Conservation (phyloP, 1,140 invertebrate species). For the Oreohelix idahoensis region DNA sequence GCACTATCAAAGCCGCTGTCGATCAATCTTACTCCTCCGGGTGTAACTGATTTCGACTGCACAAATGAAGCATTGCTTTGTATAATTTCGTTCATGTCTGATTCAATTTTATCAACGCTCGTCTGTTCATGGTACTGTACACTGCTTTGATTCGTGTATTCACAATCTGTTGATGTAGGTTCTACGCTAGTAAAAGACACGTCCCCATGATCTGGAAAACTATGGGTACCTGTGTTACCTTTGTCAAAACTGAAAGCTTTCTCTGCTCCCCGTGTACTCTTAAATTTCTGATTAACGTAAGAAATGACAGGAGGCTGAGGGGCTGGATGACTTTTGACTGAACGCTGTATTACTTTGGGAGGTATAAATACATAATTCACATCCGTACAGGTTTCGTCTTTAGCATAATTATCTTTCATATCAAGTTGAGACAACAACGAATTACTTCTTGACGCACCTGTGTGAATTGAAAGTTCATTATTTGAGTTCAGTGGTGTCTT, state of each 20-base stretch:
- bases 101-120: conserved; percentile 49
- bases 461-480: background rate
- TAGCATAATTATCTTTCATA: background rate
- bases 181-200: conserved; percentile 62
- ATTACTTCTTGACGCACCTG: background rate
- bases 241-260: conserved; percentile 59
- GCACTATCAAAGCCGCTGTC: conserved; percentile 68
- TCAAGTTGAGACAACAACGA: background rate
- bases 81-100: conserved; percentile 46
- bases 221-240: conserved; percentile 56
- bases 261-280: conserved; percentile 1
- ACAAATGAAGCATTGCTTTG: conserved; percentile 8
- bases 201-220: conserved; percentile 2
- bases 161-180: conserved; percentile 34
- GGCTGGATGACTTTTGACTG: background rate
- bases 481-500: background rate
- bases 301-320: background rate
- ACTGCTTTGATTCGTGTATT: background rate
- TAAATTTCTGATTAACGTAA: background rate
- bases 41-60: background rate
- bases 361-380: background rate
- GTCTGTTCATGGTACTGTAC: background rate
- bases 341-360: background rate
- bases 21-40: conserved; percentile 45
- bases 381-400: background rate